phyloP scores from a whole-genome alignment of 2,113 vertebrate species.

The Rhea pennata region DNA sequence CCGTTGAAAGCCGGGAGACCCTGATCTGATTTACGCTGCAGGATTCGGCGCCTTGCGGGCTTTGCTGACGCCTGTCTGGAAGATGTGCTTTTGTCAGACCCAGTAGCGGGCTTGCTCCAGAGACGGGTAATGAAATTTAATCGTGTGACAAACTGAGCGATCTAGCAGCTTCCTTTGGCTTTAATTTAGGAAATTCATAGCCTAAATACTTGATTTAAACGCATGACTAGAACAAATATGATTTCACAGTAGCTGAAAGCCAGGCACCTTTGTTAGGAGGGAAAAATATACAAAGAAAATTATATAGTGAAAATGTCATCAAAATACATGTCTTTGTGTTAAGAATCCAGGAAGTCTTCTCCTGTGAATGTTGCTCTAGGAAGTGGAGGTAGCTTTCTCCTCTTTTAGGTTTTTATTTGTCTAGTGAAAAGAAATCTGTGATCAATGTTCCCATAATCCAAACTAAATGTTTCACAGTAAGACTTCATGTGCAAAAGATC shows the following conservation, averaged over 20 bases:
- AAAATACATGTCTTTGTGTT: background rate
- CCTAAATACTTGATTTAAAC: background rate
- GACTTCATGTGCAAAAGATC: background rate
- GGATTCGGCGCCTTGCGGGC: background rate
- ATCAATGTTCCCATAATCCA: background rate
- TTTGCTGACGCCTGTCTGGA: background rate
- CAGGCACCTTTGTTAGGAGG: background rate
- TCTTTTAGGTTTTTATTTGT: background rate
- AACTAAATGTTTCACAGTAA: background rate
- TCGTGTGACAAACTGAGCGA: background rate
- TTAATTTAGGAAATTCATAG: background rate
- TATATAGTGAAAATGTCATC: background rate
- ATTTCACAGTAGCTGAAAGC: background rate
- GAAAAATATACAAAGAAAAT: background rate
- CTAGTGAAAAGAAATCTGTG: background rate
- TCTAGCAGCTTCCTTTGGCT: background rate
- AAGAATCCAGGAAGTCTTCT: background rate
- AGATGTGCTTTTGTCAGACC: background rate
- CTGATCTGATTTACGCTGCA: background rate
- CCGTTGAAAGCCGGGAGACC: background rate
- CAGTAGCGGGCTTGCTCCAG: background rate
- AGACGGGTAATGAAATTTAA: background rate
- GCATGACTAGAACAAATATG: background rate
- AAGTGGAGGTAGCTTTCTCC: background rate
- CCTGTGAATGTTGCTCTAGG: background rate